Evolutionary conservation across 2,797 vertebrate species (phyloP).

Genomic region (Melanotaenia maccullochi): DNA sequence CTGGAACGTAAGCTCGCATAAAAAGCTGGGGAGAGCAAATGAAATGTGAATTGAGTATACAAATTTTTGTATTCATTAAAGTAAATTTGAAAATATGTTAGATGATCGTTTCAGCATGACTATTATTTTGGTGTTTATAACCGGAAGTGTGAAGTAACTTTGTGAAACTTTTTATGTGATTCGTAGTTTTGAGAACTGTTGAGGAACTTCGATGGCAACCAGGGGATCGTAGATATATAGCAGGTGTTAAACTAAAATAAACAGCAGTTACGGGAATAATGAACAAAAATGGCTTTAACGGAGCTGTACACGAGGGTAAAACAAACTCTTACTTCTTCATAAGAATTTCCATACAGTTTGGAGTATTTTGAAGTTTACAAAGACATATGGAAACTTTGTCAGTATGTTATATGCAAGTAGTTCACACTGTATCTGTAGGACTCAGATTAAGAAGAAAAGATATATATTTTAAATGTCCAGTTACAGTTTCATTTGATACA

Average conservation of each 20-base stretch:
- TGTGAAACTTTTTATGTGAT: background rate
- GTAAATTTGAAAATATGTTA: fast-evolving
- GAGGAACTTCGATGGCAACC: conserved; percentile 48
- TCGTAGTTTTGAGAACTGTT: conserved; percentile 1
- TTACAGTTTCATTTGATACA: background rate
- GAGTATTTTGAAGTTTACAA: background rate
- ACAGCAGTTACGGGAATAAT: conserved; percentile 37
- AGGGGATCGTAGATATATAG: conserved; percentile 18
- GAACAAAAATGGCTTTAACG: conserved; percentile 79
- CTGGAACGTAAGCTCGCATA: too few species aligned
- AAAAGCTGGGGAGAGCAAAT: too few species aligned
- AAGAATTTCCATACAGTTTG: background rate
- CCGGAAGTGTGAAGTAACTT: background rate
- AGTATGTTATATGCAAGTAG: conserved; percentile 9
- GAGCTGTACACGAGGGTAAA: conserved; percentile 87
- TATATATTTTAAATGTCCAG: background rate
- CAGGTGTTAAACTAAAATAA: conserved; percentile 32
- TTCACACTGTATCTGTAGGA: background rate
- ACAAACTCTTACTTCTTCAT: background rate
- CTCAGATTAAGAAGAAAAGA: background rate
- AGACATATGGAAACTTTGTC: conserved; percentile 73
- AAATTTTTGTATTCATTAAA: too few species aligned
- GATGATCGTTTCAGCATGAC: fast-evolving
- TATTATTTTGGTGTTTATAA: conserved; percentile 47
- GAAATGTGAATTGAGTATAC: too few species aligned